phyloP scores from a whole-genome alignment of 2,797 vertebrate genomes.

The Toxotes lorentzi region DNA sequence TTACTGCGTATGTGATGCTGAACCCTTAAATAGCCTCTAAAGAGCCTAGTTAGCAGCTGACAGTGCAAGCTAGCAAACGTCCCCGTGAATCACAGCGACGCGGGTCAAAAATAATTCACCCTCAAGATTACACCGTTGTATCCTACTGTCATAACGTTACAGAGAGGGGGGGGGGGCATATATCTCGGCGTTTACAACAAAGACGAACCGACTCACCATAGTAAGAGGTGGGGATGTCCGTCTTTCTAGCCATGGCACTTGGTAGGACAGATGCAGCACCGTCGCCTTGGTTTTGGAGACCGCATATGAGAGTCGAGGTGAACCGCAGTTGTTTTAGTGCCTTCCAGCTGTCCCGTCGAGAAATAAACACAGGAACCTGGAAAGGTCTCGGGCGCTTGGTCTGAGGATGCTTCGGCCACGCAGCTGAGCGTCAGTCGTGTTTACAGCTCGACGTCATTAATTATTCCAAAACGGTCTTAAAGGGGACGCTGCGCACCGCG shows the following conservation, averaged over 20 bases:
- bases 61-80: slow-evolving; percentile 28
- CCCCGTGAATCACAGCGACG: slow-evolving; percentile 22
- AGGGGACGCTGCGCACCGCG: slow-evolving; percentile 66
- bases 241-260: slow-evolving; percentile 86
- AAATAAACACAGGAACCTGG: slow-evolving; percentile 64
- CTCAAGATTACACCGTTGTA: background rate
- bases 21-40: slow-evolving; percentile 38
- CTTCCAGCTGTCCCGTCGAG: slow-evolving; percentile 59
- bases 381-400: slow-evolving; percentile 58
- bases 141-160: slow-evolving; percentile 46
- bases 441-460: slow-evolving; percentile 87
- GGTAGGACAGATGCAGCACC: slow-evolving; percentile 73
- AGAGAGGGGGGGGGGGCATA: slow-evolving; percentile 21
- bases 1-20: slow-evolving; percentile 42
- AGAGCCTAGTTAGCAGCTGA: slow-evolving; percentile 39
- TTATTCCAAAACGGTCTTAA: slow-evolving; percentile 80
- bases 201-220: slow-evolving; percentile 84
- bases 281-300: slow-evolving; percentile 86
- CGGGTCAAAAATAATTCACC: slow-evolving; percentile 11
- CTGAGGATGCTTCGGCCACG: slow-evolving; percentile 80
- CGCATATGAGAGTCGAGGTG: slow-evolving; percentile 87
- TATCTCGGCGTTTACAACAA: slow-evolving; percentile 69
- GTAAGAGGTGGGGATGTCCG: slow-evolving; percentile 82
- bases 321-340: slow-evolving; percentile 38
- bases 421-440: slow-evolving; percentile 85